Conservation (phyloP, 2,888 invertebrate species). For the Ischnus inquisitorius region DNA sequence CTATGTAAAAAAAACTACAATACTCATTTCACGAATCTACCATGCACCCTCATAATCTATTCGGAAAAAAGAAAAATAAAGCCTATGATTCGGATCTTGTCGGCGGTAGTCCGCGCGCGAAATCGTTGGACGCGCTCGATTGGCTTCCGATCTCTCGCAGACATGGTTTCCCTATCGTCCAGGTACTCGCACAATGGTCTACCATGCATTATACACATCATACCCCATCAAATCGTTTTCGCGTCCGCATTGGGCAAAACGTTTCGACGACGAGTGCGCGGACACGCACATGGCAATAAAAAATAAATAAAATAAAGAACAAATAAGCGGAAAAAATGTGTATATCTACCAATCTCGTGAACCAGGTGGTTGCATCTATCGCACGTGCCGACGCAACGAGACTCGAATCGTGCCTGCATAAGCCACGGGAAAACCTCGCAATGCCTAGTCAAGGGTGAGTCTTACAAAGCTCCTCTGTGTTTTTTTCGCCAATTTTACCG, state of each 20-base stretch:
- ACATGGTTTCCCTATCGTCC: conserved; percentile 8
- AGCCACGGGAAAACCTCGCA: background rate
- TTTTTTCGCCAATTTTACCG: conserved; percentile 32
- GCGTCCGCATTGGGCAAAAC: background rate
- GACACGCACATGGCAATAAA: background rate
- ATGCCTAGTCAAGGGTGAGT: conserved; percentile 2
- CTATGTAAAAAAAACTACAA: background rate
- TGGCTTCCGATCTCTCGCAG: conserved; percentile 6
- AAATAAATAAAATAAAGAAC: background rate
- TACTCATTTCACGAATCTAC: background rate
- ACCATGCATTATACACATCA: background rate
- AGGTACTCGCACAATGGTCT: background rate
- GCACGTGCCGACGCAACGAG: conserved; percentile 14
- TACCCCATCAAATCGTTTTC: background rate
- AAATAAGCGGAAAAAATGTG: background rate
- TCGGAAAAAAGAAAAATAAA: background rate
- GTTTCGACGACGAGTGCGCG: background rate
- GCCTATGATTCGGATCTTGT: background rate
- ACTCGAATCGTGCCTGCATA: conserved; percentile 1
- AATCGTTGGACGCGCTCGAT: conserved; percentile 41
- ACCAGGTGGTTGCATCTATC: background rate
- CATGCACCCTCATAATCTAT: background rate
- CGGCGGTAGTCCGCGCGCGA: background rate
- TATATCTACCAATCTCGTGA: conserved; percentile 3
- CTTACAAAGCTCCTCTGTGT: background rate